These are phyloP conservation scores for Deroptyus accipitrinus DNA, from an alignment of 2,113 vertebrate species.

Conservation along the genomic window DNA sequence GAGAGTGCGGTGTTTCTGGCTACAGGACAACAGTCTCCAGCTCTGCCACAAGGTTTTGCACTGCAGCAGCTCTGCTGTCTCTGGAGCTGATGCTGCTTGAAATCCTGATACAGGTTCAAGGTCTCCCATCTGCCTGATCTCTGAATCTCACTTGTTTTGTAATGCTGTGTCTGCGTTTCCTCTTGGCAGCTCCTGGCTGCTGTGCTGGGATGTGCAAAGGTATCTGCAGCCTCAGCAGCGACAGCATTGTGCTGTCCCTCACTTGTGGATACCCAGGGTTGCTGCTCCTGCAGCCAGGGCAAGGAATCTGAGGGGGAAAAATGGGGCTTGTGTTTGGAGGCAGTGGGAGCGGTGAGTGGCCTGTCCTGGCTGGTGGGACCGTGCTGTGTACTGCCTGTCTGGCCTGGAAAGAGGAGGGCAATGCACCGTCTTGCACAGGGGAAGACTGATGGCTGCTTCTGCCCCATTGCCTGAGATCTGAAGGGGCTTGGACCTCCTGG, in stretches of 20 bases:
- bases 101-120: background rate
- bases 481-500: background rate
- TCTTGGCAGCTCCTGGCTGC: background rate
- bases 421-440: fast-evolving
- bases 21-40: background rate
- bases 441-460: fast-evolving
- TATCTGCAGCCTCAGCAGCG: background rate
- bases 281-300: background rate
- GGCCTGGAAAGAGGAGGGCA: background rate
- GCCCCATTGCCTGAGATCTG: background rate
- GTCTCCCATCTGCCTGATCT: background rate
- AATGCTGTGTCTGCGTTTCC: background rate
- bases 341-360: fast-evolving
- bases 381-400: background rate
- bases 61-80: background rate
- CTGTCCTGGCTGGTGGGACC: background rate
- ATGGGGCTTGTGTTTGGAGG: background rate
- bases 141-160: background rate
- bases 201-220: background rate
- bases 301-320: background rate
- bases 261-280: fast-evolving
- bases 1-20: background rate
- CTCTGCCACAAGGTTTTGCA: background rate
- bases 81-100: background rate
- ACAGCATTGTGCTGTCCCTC: fast-evolving